phyloP scores from a whole-genome alignment of 2,797 vertebrate species.

The Chelon auratus region DNA sequence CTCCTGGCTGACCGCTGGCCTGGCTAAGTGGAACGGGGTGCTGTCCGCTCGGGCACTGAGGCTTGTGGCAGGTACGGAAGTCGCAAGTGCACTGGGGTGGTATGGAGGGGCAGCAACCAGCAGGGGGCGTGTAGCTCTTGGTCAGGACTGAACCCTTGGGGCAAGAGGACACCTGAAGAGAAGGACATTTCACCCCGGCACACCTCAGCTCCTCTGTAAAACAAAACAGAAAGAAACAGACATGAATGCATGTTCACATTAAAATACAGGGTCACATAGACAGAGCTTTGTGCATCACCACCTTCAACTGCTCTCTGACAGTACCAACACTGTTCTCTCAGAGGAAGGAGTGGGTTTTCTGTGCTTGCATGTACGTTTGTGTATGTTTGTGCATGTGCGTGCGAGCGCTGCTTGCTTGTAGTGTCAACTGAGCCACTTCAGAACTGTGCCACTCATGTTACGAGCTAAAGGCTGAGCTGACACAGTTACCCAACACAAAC shows the following conservation, averaged over 20 bases:
- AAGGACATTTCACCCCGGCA: constrained; percentile 77
- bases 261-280: neutral
- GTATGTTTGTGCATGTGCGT: constrained; percentile 13
- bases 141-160: constrained; percentile 82
- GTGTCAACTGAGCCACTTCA: constrained; percentile 45
- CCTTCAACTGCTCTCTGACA: constrained; percentile 34
- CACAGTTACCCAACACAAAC: constrained; percentile 61
- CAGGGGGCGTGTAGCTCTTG: constrained; percentile 80
- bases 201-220: constrained; percentile 82
- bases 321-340: constrained; percentile 45
- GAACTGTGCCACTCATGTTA: constrained; percentile 58
- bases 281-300: neutral
- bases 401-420: constrained; percentile 19
- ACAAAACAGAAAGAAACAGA: constrained; percentile 26
- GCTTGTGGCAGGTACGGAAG: constrained; percentile 72
- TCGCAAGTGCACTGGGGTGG: constrained; percentile 82
- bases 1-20: constrained; percentile 81
- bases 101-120: constrained; percentile 83
- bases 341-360: constrained; percentile 6
- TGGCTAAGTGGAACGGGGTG: constrained; percentile 66
- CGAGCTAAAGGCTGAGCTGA: constrained; percentile 48
- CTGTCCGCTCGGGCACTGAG: constrained; percentile 77
- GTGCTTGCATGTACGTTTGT: constrained; percentile 13
- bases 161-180: constrained; percentile 74
- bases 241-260: constrained; percentile 2